These are phyloP conservation scores for Distichodus sexfasciatus DNA, from an alignment of 2,797 vertebrate genomes.

Conservation along the genomic window DNA sequence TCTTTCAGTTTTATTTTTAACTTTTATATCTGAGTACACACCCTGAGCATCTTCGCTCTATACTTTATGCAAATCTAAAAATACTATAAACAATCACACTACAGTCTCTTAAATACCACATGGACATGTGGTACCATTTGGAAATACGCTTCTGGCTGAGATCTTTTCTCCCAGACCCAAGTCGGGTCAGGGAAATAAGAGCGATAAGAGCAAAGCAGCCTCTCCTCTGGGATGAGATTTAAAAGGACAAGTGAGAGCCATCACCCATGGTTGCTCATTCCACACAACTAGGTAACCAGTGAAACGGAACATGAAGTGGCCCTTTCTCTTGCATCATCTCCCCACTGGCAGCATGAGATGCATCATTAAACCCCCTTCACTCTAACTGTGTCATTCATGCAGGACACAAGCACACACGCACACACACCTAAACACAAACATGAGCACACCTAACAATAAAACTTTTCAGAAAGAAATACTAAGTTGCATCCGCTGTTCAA, in stretches of 20 bases:
- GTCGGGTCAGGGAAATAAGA: background rate
- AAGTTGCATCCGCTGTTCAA: too few relatives aligned
- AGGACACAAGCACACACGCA: background rate
- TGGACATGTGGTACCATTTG: too few relatives aligned
- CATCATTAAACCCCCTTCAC: slow-evolving; percentile 22
- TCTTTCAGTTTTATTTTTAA: slow-evolving; percentile 11
- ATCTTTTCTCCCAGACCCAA: too few relatives aligned
- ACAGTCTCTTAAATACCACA: too few relatives aligned
- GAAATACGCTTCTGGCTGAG: too few relatives aligned
- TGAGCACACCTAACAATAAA: too few relatives aligned
- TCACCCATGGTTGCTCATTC: slow-evolving; percentile 19
- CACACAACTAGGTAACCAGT: slow-evolving; percentile 2
- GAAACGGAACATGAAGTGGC: slow-evolving; percentile 13
- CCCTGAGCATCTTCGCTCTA: too few relatives aligned
- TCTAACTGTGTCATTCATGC: background rate
- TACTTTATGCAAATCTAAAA: too few relatives aligned
- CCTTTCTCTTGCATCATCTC: slow-evolving; percentile 1
- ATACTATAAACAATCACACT: too few relatives aligned
- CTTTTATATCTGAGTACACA: background rate
- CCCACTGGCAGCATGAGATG: background rate
- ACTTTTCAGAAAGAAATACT: too few relatives aligned
- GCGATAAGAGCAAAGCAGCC: slow-evolving; percentile 13
- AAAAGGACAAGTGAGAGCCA: slow-evolving; percentile 1
- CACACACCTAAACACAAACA: background rate
- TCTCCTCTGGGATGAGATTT: slow-evolving; percentile 22